These are phyloP conservation scores for Cyanoderma ruficeps DNA, from an alignment of 2,113 vertebrate species.

Conservation along the genomic window DNA sequence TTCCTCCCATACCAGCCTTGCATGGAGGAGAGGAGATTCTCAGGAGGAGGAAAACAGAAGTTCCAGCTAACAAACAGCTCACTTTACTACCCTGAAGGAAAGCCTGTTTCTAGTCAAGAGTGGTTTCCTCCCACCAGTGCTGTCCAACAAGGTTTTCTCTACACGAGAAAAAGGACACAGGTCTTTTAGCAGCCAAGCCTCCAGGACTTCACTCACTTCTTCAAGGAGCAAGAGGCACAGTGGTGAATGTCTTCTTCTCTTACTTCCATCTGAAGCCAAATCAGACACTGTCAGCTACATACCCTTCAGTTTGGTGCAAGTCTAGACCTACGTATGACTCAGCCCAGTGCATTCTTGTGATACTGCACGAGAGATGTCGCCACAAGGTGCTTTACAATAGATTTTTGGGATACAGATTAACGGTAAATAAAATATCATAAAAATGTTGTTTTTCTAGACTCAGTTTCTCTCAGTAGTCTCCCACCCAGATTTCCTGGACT, in stretches of 20 bases:
- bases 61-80: slow-evolving; percentile 14
- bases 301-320: neutral
- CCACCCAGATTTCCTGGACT: neutral
- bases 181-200: neutral
- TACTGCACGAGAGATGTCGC: neutral
- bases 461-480: neutral
- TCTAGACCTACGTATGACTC: neutral
- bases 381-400: neutral
- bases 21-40: neutral
- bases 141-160: neutral
- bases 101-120: neutral
- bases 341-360: neutral
- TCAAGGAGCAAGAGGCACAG: neutral
- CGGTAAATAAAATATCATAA: neutral
- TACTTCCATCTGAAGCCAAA: neutral
- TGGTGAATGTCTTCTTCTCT: neutral
- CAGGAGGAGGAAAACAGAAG: neutral
- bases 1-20: slow-evolving; percentile 2
- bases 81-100: neutral
- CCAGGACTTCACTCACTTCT: neutral
- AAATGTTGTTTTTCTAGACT: neutral
- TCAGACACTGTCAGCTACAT: neutral
- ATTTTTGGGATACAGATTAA: neutral
- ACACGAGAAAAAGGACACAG: neutral
- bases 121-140: neutral